Percentiles rank a stretch among this genome's conserved stretches.
phyloP scores from a whole-genome alignment of 2,888 invertebrate species.

The Phyto melanocephala region DNA sequence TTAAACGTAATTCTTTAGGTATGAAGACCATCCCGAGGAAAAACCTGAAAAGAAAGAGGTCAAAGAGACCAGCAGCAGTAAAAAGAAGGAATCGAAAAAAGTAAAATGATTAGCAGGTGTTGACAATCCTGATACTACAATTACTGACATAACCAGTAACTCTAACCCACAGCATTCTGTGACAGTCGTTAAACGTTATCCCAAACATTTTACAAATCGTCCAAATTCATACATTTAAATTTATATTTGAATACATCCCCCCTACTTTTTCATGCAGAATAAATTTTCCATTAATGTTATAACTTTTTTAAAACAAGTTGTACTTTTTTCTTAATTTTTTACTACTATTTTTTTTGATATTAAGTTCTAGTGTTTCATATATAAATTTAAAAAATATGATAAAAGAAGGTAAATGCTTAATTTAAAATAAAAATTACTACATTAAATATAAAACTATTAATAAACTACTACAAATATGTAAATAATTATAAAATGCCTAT shows the following conservation, averaged over 20 bases:
- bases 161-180: slow-evolving; percentile 43
- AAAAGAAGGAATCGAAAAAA: slow-evolving; percentile 78
- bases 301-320: slow-evolving; percentile 10
- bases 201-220: slow-evolving; percentile 62
- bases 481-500: slow-evolving; percentile 43
- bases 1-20: slow-evolving; percentile 78
- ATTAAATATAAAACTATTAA: slow-evolving; percentile 4
- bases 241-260: slow-evolving; percentile 36
- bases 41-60: slow-evolving; percentile 78
- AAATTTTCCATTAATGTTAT: slow-evolving; percentile 8
- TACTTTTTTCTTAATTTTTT: slow-evolving; percentile 16
- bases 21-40: slow-evolving; percentile 84
- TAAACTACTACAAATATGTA: slow-evolving; percentile 40
- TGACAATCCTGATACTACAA: slow-evolving; percentile 1
- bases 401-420: slow-evolving; percentile 34
- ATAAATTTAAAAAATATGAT: slow-evolving; percentile 12
- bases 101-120: slow-evolving; percentile 72
- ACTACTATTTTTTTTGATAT: slow-evolving; percentile 20
- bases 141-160: slow-evolving; percentile 31
- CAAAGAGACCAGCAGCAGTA: slow-evolving; percentile 74
- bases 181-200: slow-evolving; percentile 60
- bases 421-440: slow-evolving; percentile 1
- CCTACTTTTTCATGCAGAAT: not conserved
- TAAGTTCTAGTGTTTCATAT: slow-evolving; percentile 39
- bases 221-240: slow-evolving; percentile 64